phyloP scores from a whole-genome alignment of 2,797 vertebrate species.

The Heteromormyrus szaboi region DNA sequence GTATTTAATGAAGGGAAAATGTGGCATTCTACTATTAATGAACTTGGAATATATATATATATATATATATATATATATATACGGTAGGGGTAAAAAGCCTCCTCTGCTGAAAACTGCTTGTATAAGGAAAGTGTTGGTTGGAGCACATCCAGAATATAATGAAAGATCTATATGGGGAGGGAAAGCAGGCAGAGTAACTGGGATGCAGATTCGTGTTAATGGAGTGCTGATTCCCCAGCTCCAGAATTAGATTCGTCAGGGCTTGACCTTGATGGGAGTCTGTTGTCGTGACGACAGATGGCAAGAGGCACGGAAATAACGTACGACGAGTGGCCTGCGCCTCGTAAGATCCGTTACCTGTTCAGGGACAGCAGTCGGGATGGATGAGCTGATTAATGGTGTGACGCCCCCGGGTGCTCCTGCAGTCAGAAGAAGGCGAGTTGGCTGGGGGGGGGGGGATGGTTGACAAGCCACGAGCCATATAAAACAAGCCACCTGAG shows the following conservation, averaged over 20 bases:
- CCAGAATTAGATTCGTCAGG: constrained; percentile 44
- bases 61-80: constrained; percentile 33
- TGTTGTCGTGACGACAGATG: constrained; percentile 48
- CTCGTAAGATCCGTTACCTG: background rate
- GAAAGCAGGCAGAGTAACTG: constrained; percentile 37
- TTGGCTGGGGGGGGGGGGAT: background rate
- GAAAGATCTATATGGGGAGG: constrained; percentile 57
- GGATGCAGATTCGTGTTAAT: constrained; percentile 66
- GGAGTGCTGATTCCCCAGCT: constrained; percentile 50
- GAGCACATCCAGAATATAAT: constrained; percentile 62
- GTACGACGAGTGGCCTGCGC: constrained; percentile 4
- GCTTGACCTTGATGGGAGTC: constrained; percentile 52
- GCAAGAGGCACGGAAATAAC: constrained; percentile 44
- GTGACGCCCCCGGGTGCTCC: background rate
- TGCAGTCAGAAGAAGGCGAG: background rate
- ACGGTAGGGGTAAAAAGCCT: constrained; percentile 30
- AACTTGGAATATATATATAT: constrained; percentile 56
- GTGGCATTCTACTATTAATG: constrained; percentile 71
- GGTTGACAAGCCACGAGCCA: background rate
- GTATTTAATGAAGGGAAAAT: constrained; percentile 73
- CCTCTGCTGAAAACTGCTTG: constrained; percentile 67
- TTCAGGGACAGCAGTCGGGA: background rate
- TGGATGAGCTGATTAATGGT: background rate
- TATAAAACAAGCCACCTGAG: background rate
- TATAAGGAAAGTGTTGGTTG: constrained; percentile 58